Base-by-base conservation (phyloP, 2,113 vertebrate genomes). In the Peromyscus polionotus region DNA sequence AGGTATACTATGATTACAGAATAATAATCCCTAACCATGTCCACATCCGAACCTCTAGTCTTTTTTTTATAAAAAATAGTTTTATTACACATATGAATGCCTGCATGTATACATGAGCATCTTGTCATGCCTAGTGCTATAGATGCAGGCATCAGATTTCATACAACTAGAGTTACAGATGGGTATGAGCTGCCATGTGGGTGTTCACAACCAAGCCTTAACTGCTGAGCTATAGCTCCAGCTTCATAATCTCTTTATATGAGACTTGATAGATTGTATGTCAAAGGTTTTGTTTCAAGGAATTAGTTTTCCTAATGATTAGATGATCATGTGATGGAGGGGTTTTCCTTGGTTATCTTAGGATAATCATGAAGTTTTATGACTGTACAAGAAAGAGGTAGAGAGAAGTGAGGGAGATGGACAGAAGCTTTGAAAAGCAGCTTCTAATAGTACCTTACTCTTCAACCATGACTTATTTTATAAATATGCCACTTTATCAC, bases 121-220 rank as follows among this genome's bases (percentile, higher is more conserved):
- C 0, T 2, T 59, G 20, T 81, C 0, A 24, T 59, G 11, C 22
- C 36, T 59, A 20, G 4, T 26, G 6, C 11, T n/a, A 4, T 26
- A 36, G 80, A 83, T 39, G 3, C 80, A 63, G 81, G 13, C 4
- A 42, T 45, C 26, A 63, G 24, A 85, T 63, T 3, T 59, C 54
- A 7, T n/a, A 20, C 36, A 59, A n/a, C 54, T 81, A 36, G 59
- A 42, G 39, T 42, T 42, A 42, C 39, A 42, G 39, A 42, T 42
- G 39, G 39, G 39, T 42, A 42, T 42, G 14, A 63, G 0, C 8
- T 31, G 4, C 3, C 19, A 36, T 48, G 26, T 33, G 7, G 14
- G n/a, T 39, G 22, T 59, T 65, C 31, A 42, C 7, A 65, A 17
- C 36, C 39, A 39, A 45, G 31, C 5, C 28, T 20, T 67, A 48